A percentile compares a stretch with the other conserved stretches of the same genome.
phyloP scores from a whole-genome alignment of 2,888 invertebrate genomes.

The Odontothrips loti region DNA sequence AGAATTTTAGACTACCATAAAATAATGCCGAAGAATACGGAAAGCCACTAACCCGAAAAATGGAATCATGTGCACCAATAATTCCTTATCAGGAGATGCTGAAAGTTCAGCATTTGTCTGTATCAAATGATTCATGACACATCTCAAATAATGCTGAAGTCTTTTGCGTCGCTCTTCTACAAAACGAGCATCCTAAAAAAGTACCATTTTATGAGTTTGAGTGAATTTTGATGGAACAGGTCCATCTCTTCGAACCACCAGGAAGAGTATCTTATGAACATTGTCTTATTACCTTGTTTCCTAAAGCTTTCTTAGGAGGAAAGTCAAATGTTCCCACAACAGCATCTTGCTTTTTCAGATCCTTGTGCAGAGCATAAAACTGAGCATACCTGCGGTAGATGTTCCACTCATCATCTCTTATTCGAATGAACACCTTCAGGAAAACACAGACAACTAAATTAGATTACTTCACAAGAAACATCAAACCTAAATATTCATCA shows the following conservation, averaged over 20 bases:
- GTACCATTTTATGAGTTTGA: conserved; percentile 20
- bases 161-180: conserved; percentile 83
- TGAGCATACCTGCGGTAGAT: conserved; percentile 92
- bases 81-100: conserved; percentile 68
- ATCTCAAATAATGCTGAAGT: conserved; percentile 81
- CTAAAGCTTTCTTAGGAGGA: conserved; percentile 91
- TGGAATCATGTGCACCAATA: conserved; percentile 73
- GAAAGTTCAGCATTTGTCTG: conserved; percentile 69
- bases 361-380: conserved; percentile 79
- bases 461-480: conserved; percentile 37
- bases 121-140: conserved; percentile 67
- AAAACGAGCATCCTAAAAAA: conserved; percentile 65
- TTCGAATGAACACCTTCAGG: conserved; percentile 68
- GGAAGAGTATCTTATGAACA: not conserved
- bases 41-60: conserved; percentile 68
- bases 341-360: conserved; percentile 76
- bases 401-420: conserved; percentile 89
- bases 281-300: conserved; percentile 67
- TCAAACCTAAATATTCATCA: not conserved
- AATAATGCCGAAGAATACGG: not conserved
- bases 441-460: conserved; percentile 46
- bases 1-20: not conserved
- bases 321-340: conserved; percentile 79
- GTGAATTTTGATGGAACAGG: conserved; percentile 28
- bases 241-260: conserved; percentile 32